phyloP scores from a whole-genome alignment of 2,888 invertebrate genomes.

The Agrotis segetum region DNA sequence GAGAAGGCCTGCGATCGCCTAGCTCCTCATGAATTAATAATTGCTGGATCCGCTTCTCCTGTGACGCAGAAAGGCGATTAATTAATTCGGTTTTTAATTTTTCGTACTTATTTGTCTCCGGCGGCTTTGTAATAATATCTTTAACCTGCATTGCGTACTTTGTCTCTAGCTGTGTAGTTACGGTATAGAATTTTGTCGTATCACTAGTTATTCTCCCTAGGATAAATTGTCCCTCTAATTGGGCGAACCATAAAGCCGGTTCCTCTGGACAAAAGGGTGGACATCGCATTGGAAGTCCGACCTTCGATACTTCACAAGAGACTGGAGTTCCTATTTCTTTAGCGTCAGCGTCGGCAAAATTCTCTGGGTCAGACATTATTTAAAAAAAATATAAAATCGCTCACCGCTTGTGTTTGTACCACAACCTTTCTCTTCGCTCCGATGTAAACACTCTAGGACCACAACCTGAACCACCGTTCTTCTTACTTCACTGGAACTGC shows the following conservation, averaged over 20 bases:
- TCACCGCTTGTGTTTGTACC: constrained; percentile 1
- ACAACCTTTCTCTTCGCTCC: background rate
- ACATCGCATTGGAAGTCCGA: background rate
- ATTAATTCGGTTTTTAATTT: too few species aligned
- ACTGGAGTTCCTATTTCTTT: background rate
- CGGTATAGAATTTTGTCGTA: constrained; percentile 49
- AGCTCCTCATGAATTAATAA: background rate
- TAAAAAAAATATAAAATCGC: background rate
- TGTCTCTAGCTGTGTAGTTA: background rate
- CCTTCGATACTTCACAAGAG: background rate
- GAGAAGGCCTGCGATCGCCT: constrained; percentile 16
- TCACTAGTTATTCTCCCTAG: constrained; percentile 52
- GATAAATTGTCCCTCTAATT: constrained; percentile 61
- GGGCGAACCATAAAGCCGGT: constrained; percentile 17
- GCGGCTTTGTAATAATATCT: constrained; percentile 36
- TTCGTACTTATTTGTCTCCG: constrained; percentile 35
- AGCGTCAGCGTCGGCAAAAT: background rate
- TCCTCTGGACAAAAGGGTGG: background rate
- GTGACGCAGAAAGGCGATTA: constrained; percentile 3
- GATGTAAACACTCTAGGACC: background rate
- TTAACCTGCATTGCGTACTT: constrained; percentile 46
- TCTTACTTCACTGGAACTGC: background rate
- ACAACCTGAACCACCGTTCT: background rate
- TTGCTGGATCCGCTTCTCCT: constrained; percentile 3
- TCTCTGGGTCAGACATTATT: background rate